phyloP scores from a whole-genome alignment of 2,113 vertebrate genomes.

The Narcine bancroftii region DNA sequence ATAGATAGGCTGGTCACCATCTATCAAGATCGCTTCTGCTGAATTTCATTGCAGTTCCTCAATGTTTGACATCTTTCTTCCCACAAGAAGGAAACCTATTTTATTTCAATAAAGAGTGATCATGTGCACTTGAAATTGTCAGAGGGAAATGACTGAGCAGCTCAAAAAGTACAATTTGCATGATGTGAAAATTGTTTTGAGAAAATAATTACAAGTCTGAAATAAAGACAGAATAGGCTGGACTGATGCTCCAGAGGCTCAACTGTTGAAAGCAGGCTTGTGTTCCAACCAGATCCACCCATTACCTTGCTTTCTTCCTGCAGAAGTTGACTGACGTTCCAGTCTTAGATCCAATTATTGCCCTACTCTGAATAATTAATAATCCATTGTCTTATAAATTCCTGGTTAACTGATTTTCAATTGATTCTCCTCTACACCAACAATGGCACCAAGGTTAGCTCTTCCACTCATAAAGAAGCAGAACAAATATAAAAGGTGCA shows the following conservation, averaged over 20 bases:
- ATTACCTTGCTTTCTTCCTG: background rate
- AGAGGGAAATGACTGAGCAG: background rate
- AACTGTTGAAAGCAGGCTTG: background rate
- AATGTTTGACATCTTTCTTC: background rate
- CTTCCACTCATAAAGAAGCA: background rate
- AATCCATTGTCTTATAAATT: background rate
- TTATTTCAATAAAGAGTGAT: background rate
- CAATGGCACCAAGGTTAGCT: background rate
- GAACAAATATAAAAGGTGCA: background rate
- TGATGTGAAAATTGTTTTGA: background rate
- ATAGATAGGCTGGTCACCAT: background rate
- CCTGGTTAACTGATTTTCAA: background rate
- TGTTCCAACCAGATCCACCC: background rate
- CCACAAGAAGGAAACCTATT: background rate
- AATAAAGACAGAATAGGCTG: background rate
- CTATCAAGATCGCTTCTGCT: background rate
- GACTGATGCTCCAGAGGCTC: background rate
- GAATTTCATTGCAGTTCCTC: background rate
- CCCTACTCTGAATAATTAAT: background rate
- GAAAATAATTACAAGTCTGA: background rate
- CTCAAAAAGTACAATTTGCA: background rate
- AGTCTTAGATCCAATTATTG: background rate
- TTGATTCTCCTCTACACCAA: background rate
- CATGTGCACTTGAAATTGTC: background rate
- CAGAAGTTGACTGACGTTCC: background rate